Evolutionary conservation across 2,797 vertebrate species (phyloP).

Genomic region (Fistularia tabacaria): DNA sequence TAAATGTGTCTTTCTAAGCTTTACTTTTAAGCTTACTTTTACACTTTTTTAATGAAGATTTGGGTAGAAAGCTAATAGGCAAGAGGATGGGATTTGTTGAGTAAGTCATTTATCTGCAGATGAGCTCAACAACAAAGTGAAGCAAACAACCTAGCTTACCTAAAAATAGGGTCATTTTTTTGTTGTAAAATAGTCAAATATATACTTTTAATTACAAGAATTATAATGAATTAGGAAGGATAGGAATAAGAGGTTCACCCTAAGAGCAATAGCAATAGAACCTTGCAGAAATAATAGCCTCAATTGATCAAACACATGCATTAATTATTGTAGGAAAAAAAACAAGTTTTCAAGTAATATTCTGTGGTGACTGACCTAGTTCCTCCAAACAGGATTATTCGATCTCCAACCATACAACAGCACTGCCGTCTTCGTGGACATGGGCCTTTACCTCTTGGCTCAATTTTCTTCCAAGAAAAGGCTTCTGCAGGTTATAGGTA

Average conservation of each 20-base stretch:
- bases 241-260: not conserved
- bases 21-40: too few relatives aligned
- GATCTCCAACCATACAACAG: constrained; percentile 97
- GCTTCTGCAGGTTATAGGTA: constrained; percentile 54
- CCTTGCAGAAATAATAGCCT: not conserved
- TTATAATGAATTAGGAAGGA: too few relatives aligned
- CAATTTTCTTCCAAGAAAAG: constrained; percentile 88
- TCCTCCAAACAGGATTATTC: constrained; percentile 95
- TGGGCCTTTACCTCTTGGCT: constrained; percentile 92
- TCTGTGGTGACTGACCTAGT: constrained; percentile 81
- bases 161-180: too few relatives aligned
- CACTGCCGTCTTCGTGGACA: constrained; percentile 94
- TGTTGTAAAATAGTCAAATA: too few relatives aligned
- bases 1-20: too few relatives aligned
- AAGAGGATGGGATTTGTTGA: too few relatives aligned
- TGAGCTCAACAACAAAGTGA: too few relatives aligned
- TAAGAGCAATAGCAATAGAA: not conserved
- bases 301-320: too few relatives aligned
- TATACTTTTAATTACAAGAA: not conserved
- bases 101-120: too few relatives aligned
- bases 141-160: too few relatives aligned
- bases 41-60: too few relatives aligned
- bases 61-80: too few relatives aligned
- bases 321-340: not conserved
- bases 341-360: not conserved